Evolutionary conservation across 2,888 invertebrate genomes (phyloP).

Genomic region (Callinectes sapidus): DNA sequence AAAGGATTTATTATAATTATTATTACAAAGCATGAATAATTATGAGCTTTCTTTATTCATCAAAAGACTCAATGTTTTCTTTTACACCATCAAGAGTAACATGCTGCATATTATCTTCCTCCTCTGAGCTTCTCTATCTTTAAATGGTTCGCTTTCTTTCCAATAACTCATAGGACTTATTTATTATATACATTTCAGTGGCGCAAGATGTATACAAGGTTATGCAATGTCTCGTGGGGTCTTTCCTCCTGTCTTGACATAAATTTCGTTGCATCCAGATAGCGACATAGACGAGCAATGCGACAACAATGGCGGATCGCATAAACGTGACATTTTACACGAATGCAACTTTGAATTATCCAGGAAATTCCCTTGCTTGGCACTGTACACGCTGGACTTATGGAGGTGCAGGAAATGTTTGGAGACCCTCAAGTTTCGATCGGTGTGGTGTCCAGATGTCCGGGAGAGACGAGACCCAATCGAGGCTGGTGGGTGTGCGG

Average conservation of each 20-base stretch:
- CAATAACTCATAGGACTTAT: background rate
- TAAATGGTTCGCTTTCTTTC: background rate
- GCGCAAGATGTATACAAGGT: background rate
- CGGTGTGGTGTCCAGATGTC: slow-evolving; percentile 30
- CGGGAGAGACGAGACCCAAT: slow-evolving; percentile 27
- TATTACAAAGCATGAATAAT: background rate
- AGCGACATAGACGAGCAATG: background rate
- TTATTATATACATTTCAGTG: background rate
- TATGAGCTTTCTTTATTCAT: background rate
- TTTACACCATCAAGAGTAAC: background rate
- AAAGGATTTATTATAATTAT: background rate
- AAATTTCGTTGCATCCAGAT: background rate
- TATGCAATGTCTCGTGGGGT: background rate
- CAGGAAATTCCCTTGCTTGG: background rate
- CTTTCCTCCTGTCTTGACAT: background rate
- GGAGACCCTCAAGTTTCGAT: slow-evolving; percentile 11
- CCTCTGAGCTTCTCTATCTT: background rate
- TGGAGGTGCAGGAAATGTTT: background rate
- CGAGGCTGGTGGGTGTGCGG: slow-evolving; percentile 10
- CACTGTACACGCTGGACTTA: background rate
- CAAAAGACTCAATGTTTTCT: background rate
- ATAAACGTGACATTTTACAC: background rate
- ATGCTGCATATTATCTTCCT: background rate
- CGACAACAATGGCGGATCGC: background rate
- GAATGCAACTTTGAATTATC: background rate